Evolutionary conservation across 2,888 invertebrate species (phyloP), one percentile per base, ranked within the genome.

Genomic region (Melangyna quadrimaculata): DNA sequence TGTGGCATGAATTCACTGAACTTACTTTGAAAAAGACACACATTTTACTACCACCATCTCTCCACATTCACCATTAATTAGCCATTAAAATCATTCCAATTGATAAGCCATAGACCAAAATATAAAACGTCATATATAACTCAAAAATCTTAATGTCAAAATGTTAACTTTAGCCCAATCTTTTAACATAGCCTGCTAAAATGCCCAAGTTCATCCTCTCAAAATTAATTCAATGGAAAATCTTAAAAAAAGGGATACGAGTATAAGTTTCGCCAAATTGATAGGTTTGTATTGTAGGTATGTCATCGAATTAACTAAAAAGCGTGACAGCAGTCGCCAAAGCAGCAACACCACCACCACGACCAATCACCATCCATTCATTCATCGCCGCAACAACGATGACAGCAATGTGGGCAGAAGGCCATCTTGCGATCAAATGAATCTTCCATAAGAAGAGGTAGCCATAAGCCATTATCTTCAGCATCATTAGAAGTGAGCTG

Each of bases 71-170:
- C 43, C 19, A 73, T 45, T 53, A 61, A 65, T 65, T 35, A 55
- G 71, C 43, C 69, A 77, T 77, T 82, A 45, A 63, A 45, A 43
- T 67, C 73, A 71, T 83, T 83, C 83, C 83, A 73, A 65, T 57
- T 78, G 83, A 83, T 63, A 43, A 37, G 43, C 63, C 69, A 70
- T 57, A 73, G 37, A 55, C 53, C 35, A 45, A 73, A 71, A 72
- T 24, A 53, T 40, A 14, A 69, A 63, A 75, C 27, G 32, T 63
- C 72, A 32, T 55, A 32, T 55, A 37, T 7, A 45, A 65, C 27
- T 59, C 51, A 45, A 59, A 57, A 61, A 61, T 55, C 43, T 35
- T 45, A 78, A 78, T 40, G 63, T 78, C 83, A 78, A 78, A 63
- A 51, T 72, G 48, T 69, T 9, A 5, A 43, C 67, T 69, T 74